Conservation (phyloP, 2,797 vertebrate genomes). For the Apogon hyalosoma region DNA sequence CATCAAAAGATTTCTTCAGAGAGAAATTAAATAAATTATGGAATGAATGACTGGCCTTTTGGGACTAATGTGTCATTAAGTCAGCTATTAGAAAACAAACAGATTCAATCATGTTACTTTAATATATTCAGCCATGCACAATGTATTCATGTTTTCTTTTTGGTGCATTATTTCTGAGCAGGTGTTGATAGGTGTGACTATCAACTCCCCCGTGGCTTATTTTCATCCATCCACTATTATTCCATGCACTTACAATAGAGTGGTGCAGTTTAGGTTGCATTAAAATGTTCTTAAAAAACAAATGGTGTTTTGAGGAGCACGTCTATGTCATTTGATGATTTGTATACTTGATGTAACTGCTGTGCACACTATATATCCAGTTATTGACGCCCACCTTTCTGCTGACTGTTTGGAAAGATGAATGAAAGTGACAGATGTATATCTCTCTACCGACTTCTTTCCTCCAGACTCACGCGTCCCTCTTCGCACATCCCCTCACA, state of each 20-base stretch:
- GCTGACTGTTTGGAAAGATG: slow-evolving; percentile 21
- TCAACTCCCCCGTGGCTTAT: slow-evolving; percentile 34
- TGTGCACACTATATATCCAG: not conserved
- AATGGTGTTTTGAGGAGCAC: not conserved
- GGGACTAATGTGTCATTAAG: slow-evolving; percentile 35
- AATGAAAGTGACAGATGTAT: slow-evolving; percentile 34
- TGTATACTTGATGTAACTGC: not conserved
- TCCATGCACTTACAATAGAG: slow-evolving; percentile 16
- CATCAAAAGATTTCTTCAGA: slow-evolving; percentile 5
- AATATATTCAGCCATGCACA: no score
- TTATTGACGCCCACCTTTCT: slow-evolving; percentile 22
- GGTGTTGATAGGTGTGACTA: slow-evolving; percentile 36
- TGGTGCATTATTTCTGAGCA: slow-evolving; percentile 22
- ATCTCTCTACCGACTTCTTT: slow-evolving; percentile 10
- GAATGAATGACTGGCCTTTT: slow-evolving; percentile 11
- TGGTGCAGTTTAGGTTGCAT: slow-evolving; percentile 27
- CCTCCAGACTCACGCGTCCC: slow-evolving; percentile 1
- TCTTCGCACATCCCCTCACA: not conserved
- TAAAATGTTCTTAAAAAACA: slow-evolving; percentile 19
- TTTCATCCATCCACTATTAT: slow-evolving; percentile 40
- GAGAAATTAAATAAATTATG: not conserved
- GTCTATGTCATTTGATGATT: not conserved
- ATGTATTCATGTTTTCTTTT: slow-evolving; percentile 15
- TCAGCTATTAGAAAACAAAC: slow-evolving; percentile 23
- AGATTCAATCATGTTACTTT: slow-evolving; percentile 35